Evolutionary conservation across 2,113 vertebrate species (phyloP).

Genomic region (Callocephalon fimbriatum): DNA sequence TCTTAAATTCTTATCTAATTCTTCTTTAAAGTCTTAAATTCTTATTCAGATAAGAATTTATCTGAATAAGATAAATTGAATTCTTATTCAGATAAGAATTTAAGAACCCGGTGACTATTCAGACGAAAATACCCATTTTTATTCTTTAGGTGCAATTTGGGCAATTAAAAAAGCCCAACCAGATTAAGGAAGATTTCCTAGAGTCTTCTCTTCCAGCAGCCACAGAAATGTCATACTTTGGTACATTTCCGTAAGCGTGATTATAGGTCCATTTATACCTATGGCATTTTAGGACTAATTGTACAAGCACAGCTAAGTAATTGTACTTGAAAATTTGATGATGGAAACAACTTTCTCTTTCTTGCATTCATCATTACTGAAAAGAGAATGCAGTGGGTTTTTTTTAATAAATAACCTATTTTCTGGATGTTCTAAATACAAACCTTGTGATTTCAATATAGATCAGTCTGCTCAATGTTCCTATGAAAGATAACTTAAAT

Average conservation of each 20-base stretch:
- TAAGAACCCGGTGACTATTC: not conserved
- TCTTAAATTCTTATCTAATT: not conserved
- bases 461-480: not conserved
- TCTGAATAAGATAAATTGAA: too few relatives aligned
- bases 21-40: not conserved
- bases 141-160: not conserved
- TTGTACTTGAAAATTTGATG: conserved; percentile 16
- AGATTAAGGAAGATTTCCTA: not conserved
- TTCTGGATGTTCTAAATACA: conserved; percentile 18
- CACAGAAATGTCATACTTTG: not conserved
- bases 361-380: conserved; percentile 5
- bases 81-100: not conserved
- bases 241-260: not conserved
- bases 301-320: not conserved
- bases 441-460: not conserved
- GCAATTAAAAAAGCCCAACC: not conserved
- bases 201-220: not conserved
- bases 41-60: not conserved
- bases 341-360: conserved; percentile 20
- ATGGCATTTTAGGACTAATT: conserved; percentile 16
- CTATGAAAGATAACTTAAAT: not conserved
- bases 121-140: not conserved
- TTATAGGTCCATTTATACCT: not conserved
- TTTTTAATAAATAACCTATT: conserved; percentile 46
- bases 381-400: not conserved